Evolutionary conservation across 2,113 vertebrate species (phyloP).

Genomic region (Cavia porcellus): DNA sequence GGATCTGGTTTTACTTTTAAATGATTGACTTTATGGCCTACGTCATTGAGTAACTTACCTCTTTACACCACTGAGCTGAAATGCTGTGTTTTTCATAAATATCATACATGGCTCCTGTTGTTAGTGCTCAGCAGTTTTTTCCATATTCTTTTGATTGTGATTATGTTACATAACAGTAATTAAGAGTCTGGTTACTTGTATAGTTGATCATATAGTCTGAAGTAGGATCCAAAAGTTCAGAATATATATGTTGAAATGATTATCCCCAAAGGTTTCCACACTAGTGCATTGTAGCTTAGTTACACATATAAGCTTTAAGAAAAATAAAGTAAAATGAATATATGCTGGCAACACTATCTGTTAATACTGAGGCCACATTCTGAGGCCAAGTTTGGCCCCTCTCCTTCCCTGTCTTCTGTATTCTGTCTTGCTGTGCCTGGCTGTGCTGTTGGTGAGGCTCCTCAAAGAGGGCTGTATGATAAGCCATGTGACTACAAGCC

Average conservation of each 20-base stretch:
- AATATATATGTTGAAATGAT: constrained; percentile 2
- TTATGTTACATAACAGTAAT: background rate
- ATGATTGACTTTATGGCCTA: background rate
- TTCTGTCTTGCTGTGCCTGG: too few relatives aligned
- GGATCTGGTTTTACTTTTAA: background rate
- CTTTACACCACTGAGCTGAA: background rate
- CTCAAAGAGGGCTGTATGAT: background rate
- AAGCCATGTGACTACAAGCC: background rate
- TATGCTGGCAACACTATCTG: background rate
- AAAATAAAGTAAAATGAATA: background rate
- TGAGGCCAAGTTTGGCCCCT: background rate
- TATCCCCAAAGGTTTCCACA: background rate
- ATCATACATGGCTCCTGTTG: background rate
- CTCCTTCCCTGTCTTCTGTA: background rate
- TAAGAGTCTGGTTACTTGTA: background rate
- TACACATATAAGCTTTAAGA: constrained; percentile 38
- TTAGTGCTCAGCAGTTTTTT: background rate
- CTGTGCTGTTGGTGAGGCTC: background rate
- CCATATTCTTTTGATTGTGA: background rate
- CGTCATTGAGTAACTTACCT: background rate
- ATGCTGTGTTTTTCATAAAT: background rate
- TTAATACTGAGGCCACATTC: background rate
- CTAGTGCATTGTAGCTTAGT: constrained; percentile 12
- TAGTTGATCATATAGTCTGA: background rate
- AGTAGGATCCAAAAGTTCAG: constrained; percentile 3